Conservation (phyloP, 2,113 vertebrate species). For the Speoplatyrhinus poulsoni region DNA sequence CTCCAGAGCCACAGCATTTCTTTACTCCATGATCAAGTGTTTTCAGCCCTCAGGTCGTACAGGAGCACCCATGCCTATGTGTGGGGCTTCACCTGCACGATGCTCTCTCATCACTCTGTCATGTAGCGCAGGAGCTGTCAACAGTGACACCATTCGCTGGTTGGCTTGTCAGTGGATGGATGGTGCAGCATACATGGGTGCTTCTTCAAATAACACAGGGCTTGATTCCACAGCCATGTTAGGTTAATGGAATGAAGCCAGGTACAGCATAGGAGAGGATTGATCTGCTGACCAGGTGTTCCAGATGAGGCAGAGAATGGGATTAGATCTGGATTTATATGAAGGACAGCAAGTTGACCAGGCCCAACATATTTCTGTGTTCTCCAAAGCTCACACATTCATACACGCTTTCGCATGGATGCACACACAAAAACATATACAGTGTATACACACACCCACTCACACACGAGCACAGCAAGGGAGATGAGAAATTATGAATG, state of each 20-base stretch:
- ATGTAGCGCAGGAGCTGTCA: conserved; percentile 57
- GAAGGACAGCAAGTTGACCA: conserved; percentile 28
- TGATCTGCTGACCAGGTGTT: conserved; percentile 43
- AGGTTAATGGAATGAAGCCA: conserved; percentile 34
- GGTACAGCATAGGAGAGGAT: conserved; percentile 31
- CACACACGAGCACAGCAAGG: background rate
- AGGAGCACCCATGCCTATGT: conserved; percentile 17
- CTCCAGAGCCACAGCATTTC: background rate
- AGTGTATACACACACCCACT: background rate
- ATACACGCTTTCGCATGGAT: background rate
- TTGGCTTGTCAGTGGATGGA: conserved; percentile 55
- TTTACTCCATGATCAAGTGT: conserved; percentile 33
- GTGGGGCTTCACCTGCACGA: conserved; percentile 50
- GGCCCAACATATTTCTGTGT: conserved; percentile 5
- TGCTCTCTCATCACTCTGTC: conserved; percentile 55
- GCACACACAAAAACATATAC: background rate
- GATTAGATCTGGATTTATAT: conserved; percentile 28
- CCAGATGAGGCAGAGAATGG: conserved; percentile 29
- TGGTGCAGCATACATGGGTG: conserved; percentile 21
- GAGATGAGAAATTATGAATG: background rate
- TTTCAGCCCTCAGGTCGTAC: conserved; percentile 44
- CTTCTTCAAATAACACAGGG: conserved; percentile 48
- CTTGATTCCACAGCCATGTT: conserved; percentile 46
- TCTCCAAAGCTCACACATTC: conserved; percentile 7
- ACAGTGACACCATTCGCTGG: conserved; percentile 50